These are phyloP conservation scores for Globodera rostochiensis DNA, from an alignment of 1,140 invertebrate genomes.

Conservation along the genomic window DNA sequence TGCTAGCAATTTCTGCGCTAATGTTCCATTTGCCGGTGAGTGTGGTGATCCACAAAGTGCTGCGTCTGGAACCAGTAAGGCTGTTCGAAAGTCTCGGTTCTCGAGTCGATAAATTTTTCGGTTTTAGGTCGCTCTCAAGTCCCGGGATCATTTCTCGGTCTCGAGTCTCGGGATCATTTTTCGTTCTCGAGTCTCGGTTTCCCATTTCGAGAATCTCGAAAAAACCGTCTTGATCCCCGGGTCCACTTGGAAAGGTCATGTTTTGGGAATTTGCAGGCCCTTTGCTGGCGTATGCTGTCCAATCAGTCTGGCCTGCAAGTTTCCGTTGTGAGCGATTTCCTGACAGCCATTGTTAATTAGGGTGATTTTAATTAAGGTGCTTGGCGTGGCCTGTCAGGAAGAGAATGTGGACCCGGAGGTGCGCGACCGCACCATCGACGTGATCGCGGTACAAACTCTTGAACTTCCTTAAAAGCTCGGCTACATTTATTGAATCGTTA, in stretches of 20 bases:
- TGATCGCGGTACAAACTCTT: slow-evolving; percentile 34
- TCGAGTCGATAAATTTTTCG: neutral
- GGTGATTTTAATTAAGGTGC: neutral
- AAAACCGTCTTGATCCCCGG: too few relatives aligned
- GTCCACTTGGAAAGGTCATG: neutral
- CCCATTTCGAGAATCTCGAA: too few relatives aligned
- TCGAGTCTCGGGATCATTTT: too few relatives aligned
- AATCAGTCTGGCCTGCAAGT: slow-evolving; percentile 67
- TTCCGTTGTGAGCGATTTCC: slow-evolving; percentile 36
- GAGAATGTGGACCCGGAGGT: slow-evolving; percentile 61
- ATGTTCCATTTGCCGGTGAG: slow-evolving; percentile 68
- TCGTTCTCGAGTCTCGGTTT: too few relatives aligned
- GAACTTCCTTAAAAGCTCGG: too few relatives aligned
- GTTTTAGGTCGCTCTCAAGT: too few relatives aligned
- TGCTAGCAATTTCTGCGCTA: slow-evolving; percentile 68
- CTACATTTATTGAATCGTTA: too few relatives aligned
- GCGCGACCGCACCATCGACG: slow-evolving; percentile 59
- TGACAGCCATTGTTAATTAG: too few relatives aligned
- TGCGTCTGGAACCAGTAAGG: too few relatives aligned
- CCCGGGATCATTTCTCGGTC: too few relatives aligned
- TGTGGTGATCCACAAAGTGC: too few relatives aligned
- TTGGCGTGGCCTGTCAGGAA: slow-evolving; percentile 63
- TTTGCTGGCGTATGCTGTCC: slow-evolving; percentile 69
- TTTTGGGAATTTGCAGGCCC: slow-evolving; percentile 52
- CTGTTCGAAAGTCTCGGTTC: neutral